Conservation (phyloP, 2,797 vertebrate species). For the Bradypus variegatus region DNA sequence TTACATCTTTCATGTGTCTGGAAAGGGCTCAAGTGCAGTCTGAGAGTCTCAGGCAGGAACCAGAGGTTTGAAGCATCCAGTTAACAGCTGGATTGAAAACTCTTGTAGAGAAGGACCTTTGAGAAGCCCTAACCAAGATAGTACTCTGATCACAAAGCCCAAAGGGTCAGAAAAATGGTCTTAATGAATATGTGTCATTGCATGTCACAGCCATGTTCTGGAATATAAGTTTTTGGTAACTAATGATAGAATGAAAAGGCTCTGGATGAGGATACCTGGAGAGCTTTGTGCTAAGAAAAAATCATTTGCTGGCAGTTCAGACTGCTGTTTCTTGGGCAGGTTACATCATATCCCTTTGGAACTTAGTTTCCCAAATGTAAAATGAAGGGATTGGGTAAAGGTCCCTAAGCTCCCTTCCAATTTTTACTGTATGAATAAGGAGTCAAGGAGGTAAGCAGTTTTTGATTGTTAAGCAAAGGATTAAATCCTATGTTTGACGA, state of each 20-base stretch:
- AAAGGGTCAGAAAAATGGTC: background rate
- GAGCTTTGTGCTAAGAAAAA: background rate
- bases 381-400: background rate
- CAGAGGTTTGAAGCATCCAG: background rate
- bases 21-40: background rate
- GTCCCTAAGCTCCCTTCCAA: constrained; percentile 23
- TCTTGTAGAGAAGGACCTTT: background rate
- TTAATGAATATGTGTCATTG: background rate
- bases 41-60: background rate
- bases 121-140: background rate
- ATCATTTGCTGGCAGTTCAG: background rate
- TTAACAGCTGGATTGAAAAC: background rate
- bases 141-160: background rate
- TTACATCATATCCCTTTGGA: constrained; percentile 60
- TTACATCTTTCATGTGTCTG: background rate
- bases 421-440: background rate
- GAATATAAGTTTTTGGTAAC: background rate
- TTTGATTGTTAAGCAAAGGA: constrained; percentile 13
- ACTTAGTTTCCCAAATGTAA: constrained; percentile 38
- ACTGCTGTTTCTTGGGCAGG: background rate
- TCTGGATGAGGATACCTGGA: background rate
- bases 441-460: constrained; percentile 6
- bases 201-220: background rate
- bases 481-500: background rate
- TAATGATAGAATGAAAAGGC: background rate